phyloP scores from a whole-genome alignment of 2,888 invertebrate species.

The Hirudinaria manillensis region DNA sequence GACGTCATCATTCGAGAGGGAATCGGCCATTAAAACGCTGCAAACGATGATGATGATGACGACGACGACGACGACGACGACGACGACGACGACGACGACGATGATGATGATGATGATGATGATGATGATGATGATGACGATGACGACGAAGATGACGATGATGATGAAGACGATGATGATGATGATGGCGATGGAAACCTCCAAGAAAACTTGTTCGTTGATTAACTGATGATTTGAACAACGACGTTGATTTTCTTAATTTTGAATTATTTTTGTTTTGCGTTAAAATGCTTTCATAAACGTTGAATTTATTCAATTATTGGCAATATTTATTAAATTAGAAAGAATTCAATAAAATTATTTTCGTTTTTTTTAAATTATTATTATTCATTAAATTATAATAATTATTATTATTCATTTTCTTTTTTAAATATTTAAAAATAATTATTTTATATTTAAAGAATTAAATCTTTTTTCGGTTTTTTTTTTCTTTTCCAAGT shows the following conservation, averaged over 20 bases:
- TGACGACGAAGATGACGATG: slow-evolving; percentile 11
- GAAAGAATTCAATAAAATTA: no score
- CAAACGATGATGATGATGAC: neutral
- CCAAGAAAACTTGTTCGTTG: neutral
- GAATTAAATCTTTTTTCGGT: no score
- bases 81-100: slow-evolving; percentile 16
- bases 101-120: slow-evolving; percentile 17
- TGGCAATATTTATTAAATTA: no score
- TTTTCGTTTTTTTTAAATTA: no score
- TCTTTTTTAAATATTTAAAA: no score
- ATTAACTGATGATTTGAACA: neutral
- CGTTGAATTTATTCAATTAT: no score
- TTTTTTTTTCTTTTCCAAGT: no score
- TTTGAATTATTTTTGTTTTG: neutral
- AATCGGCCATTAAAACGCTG: neutral
- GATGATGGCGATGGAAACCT: neutral
- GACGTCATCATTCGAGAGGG: neutral
- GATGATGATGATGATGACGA: slow-evolving; percentile 11
- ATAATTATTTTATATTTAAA: no score
- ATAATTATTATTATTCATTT: no score
- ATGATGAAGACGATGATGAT: slow-evolving; percentile 16
- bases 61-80: neutral
- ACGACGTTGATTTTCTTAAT: neutral
- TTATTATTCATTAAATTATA: no score
- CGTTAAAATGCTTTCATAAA: neutral